Base-by-base conservation (phyloP, 2,113 vertebrate species). In the Toxotes jaculatrix region DNA sequence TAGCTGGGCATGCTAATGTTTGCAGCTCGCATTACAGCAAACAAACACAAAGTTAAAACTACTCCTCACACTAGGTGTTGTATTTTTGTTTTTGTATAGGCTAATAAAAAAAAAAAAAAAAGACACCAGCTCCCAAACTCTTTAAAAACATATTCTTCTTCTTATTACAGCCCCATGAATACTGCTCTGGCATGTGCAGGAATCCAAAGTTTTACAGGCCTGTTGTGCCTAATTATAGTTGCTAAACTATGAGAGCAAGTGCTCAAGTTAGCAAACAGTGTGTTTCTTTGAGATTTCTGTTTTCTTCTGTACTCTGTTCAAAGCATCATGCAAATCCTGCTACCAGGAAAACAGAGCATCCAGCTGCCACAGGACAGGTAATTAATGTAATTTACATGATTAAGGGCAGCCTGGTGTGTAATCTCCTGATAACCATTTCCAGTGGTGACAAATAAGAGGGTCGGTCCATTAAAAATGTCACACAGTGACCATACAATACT, bases 361-460 rank as follows among this genome's bases (percentile, higher is more conserved):
- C 49, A 19, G 47, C 66, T 62, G 56, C 56, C 23, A 67, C 66
- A 80, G 85, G 27, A 21, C 73, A 83, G 77, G 80, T 86, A 79
- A 85, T 91, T 79, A 83, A 77, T 80, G 49, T 71, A n/a, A 85
- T 84, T 85, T 67, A 77, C 45, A 71, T 0, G 9, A 79, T 88
- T 67, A 87, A 83, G 42, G 60, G 75, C n/a, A 65, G 68, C 73
- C 42, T 55, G 53, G 23, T 47, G 80, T 76, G 19, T 65, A 62
- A 83, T 78, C 69, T 69, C 72, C 31, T 77, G 57, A 88, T 83
- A 76, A 59, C 63, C n/a, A 51, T 73, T 69, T 88, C 63, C 62
- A 72, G 5, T 31, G 42, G 76, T 7, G 53, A 84, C 55, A 80
- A n/a, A 55, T 79, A 62, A 60, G 57, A 42, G 45, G 45, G 62